Percentiles rank a stretch among this genome's conserved stretches.
Evolutionary conservation across 2,113 vertebrate genomes (phyloP).

Genomic region (Progne subis): DNA sequence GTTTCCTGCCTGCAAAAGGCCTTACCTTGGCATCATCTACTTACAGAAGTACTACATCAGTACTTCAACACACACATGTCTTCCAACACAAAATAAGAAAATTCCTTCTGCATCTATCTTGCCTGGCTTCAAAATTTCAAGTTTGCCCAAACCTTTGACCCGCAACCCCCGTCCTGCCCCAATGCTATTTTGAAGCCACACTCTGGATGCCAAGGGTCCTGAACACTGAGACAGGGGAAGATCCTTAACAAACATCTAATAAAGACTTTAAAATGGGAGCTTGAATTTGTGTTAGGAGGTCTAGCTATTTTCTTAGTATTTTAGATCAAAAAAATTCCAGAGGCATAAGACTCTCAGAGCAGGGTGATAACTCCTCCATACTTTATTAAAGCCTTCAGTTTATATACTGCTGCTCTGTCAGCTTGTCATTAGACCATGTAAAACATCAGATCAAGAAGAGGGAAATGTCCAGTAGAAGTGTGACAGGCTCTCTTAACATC

Average conservation of each 20-base stretch:
- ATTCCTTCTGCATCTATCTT: neutral
- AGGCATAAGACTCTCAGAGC: neutral
- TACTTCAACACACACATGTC: neutral
- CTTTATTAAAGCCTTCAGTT: neutral
- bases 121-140: neutral
- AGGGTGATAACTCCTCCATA: neutral
- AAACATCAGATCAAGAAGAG: neutral
- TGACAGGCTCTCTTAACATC: neutral
- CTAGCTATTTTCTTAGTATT: neutral
- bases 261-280: neutral
- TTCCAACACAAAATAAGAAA: neutral
- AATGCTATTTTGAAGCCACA: neutral
- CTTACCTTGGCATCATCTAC: neutral
- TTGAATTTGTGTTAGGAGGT: neutral
- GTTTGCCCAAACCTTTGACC: neutral
- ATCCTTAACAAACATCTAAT: neutral
- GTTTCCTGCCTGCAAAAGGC: neutral
- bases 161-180: accelerated
- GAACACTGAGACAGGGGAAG: neutral
- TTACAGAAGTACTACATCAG: neutral
- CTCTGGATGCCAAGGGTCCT: neutral
- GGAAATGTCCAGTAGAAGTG: neutral
- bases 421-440: neutral
- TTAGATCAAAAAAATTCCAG: neutral
- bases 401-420: neutral